These are phyloP conservation scores for Chloropsis cyanopogon DNA, from an alignment of 2,113 vertebrate species.

Conservation along the genomic window DNA sequence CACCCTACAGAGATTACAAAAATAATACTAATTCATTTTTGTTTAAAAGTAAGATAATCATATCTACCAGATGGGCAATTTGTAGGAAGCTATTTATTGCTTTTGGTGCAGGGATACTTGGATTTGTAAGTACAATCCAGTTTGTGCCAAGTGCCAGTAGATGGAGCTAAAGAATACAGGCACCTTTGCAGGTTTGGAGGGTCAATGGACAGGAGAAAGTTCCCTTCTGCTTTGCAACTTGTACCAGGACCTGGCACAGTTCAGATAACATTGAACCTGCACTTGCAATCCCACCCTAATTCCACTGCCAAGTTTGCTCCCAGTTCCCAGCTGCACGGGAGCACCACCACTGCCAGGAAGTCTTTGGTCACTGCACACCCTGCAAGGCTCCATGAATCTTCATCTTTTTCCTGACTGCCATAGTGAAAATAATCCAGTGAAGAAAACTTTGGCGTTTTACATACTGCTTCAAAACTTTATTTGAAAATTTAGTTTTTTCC, in stretches of 20 bases:
- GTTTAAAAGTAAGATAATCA: constrained; percentile 29
- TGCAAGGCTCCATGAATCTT: background rate
- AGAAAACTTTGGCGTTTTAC: background rate
- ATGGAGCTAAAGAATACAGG: constrained; percentile 56
- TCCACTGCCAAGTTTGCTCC: background rate
- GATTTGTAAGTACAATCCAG: background rate
- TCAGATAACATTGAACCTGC: background rate
- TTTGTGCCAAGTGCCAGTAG: constrained; percentile 31
- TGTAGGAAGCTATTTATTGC: constrained; percentile 9
- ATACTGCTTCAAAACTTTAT: background rate
- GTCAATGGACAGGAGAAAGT: background rate
- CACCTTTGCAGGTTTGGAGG: background rate
- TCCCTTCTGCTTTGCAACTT: background rate
- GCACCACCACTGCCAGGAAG: background rate
- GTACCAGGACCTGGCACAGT: rapidly evolving
- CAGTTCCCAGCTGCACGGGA: background rate
- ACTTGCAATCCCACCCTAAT: background rate
- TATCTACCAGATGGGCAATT: constrained; percentile 31
- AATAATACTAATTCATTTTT: constrained; percentile 11
- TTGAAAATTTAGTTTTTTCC: background rate
- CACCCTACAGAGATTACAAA: constrained; percentile 15
- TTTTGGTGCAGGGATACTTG: background rate
- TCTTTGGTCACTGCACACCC: background rate
- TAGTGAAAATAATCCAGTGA: background rate
- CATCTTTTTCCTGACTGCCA: background rate